Evolutionary conservation across 2,113 vertebrate species (phyloP).

Genomic region (Manacus vitellinus): DNA sequence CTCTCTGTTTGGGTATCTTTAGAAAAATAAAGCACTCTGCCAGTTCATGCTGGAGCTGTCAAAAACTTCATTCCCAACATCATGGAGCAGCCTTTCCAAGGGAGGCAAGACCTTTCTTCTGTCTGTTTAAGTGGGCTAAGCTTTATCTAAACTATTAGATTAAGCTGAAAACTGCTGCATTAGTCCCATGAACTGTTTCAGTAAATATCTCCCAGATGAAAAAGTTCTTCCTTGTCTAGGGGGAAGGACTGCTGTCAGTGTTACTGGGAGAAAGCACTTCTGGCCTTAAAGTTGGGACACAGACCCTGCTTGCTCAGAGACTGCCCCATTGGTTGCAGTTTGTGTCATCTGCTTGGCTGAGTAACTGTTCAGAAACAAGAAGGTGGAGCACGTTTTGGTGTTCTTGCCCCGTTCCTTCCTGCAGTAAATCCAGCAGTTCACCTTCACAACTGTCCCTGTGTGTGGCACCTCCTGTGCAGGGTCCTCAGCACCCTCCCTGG

Average conservation of each 20-base stretch:
- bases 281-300: neutral
- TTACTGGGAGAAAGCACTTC: neutral
- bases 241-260: neutral
- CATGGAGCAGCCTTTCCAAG: neutral
- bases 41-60: neutral
- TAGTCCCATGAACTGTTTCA: neutral
- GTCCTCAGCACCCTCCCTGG: fast-evolving
- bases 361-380: neutral
- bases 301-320: neutral
- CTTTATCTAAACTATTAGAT: neutral
- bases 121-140: neutral
- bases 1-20: neutral
- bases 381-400: neutral
- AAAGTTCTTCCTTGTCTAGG: neutral
- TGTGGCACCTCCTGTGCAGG: neutral
- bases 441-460: neutral
- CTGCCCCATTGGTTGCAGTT: neutral
- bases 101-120: neutral
- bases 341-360: neutral
- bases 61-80: neutral
- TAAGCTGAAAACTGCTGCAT: neutral
- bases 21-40: neutral
- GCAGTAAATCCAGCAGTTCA: neutral
- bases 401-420: neutral
- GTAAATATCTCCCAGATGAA: neutral